Evolutionary conservation across 2,797 vertebrate genomes (phyloP), one percentile per base, ranked within the genome.

Genomic region (Taenioides sp.): DNA sequence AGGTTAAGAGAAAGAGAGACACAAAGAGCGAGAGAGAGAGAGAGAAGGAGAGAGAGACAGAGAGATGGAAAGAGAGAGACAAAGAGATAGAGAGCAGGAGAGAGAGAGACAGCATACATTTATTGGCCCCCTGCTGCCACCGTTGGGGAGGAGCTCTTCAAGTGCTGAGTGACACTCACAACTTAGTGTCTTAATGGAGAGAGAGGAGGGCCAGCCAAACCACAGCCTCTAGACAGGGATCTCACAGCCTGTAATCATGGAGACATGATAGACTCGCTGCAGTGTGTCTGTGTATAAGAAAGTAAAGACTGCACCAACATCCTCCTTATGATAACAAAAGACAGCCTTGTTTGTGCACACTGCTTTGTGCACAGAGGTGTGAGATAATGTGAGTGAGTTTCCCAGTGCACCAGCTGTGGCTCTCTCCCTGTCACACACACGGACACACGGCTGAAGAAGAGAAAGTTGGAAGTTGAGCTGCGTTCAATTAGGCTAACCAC

Each of bases 401-500:
- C 65, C 60, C 70, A 76, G 76, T 75, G 74, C 71, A 76, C 69
- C 83, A 80, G 81, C 82, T 87, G 87, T 76, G 79, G 76, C 71
- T 60, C 67, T 5, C 59, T 16, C 67, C 2, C 59, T n/a, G 64
- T 65, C 67, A 50, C 72, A 73, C 61, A 37, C 72, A 65, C 55
- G 50, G 27, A 67, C 23, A 70, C 20, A 49, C 11, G 72, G 72
- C 79, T 77, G 27, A 75, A 88, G 76, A 88, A 88, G 87, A 87
- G 84, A 92, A 91, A 91, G 87, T 88, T 90, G 88, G 89, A 89
- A 89, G 73, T 80, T 75, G 80, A 91, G 83, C 91, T 92, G 92
- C 65, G 62, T 92, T 92, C 89, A 93, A 92, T 94, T 92, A 92
- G 85, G 80, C 75, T 79, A 87, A 91, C 91, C 92, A 87, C 92